Evolutionary conservation across 2,888 invertebrate genomes (phyloP).

Genomic region (Hofmannophila pseudospretella): DNA sequence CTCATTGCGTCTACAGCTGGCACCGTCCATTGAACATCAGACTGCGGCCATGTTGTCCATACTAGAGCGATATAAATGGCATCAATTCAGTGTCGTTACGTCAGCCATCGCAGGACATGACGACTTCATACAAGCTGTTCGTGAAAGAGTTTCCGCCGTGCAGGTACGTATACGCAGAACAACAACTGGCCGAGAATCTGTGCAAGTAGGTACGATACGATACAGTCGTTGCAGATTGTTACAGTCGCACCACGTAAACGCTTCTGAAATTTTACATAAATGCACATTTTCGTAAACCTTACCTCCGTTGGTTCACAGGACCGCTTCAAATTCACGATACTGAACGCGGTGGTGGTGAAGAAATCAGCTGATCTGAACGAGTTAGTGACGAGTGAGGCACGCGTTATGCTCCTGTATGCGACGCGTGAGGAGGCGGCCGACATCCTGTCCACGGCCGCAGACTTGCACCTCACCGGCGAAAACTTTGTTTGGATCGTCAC

Average conservation of each 20-base stretch:
- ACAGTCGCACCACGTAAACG: too few relatives aligned
- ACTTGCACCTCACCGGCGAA: slow-evolving; percentile 89
- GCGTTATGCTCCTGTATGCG: slow-evolving; percentile 95
- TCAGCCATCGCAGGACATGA: slow-evolving; percentile 96
- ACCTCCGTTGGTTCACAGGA: slow-evolving; percentile 42
- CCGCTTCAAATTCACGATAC: slow-evolving; percentile 84
- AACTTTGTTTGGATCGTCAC: slow-evolving; percentile 98
- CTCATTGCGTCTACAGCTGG: slow-evolving; percentile 93
- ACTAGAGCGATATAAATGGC: slow-evolving; percentile 96
- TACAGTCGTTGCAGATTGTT: too few relatives aligned
- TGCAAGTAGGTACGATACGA: too few relatives aligned
- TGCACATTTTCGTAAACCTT: too few relatives aligned
- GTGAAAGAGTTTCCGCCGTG: slow-evolving; percentile 90
- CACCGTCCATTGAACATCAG: slow-evolving; percentile 97
- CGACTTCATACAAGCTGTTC: slow-evolving; percentile 95
- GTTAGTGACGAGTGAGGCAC: slow-evolving; percentile 91
- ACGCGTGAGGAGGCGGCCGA: slow-evolving; percentile 91
- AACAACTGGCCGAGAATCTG: too few relatives aligned
- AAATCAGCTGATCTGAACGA: slow-evolving; percentile 85
- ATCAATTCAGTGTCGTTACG: slow-evolving; percentile 95
- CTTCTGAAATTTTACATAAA: too few relatives aligned
- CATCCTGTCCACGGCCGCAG: slow-evolving; percentile 86
- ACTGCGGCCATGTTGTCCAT: slow-evolving; percentile 97
- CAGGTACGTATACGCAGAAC: slow-evolving; percentile 81
- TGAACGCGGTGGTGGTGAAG: slow-evolving; percentile 91